Base-by-base conservation (phyloP, 30 jellyfish, hydroid and myxozoan genomes). In the Hydra vulgaris region DNA sequence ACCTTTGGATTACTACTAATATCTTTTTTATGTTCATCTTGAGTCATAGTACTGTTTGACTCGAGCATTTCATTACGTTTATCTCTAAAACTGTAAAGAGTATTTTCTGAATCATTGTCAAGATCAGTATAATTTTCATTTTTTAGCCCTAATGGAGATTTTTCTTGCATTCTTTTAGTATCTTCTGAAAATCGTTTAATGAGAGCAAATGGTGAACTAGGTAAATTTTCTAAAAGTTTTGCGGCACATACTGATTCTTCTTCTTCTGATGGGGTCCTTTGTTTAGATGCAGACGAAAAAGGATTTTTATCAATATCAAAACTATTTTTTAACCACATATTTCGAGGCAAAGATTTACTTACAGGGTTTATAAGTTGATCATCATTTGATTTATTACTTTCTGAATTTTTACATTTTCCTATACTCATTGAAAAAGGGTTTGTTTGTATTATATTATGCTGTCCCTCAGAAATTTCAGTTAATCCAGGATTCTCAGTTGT, bases 301-400 rank as follows among this genome's bases (percentile, higher is more conserved):
- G 98, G 79, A 56, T 86, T 56, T 78, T 88, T 81, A 66, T 79
- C 89, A 86, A 80, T 53, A 70, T 75, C 66, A 18, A 81, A 21
- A 0, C 89, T 72, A 15, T 83, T 71, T 81, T 87, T 87, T 40
- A 82, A 81, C 20, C 89, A 88, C 67, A 86, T 54, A 78, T 91
- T 91, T 76, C 96, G 78, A 1, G 97, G 97, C 25, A 91, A 72
- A 40, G 61, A 40, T 40, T 40, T 40, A 12, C 61, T 40, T 12
- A n/a, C n/a, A n/a, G n/a, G n/a, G n/a, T n/a, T n/a, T n/a, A n/a
- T n/a, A n/a, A 40, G 61, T 40, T 5, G 12, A 40, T 40, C 12
- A 40, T 40, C 61, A 40, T 40, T 40, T 3, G 12, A 12, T 12
- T 40, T 40, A 3, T 40, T 12, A 40, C 12, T 40, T 40, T 40